These are phyloP conservation scores for Dromiciops gliroides DNA, from an alignment of 2,113 vertebrate genomes.

Conservation along the genomic window DNA sequence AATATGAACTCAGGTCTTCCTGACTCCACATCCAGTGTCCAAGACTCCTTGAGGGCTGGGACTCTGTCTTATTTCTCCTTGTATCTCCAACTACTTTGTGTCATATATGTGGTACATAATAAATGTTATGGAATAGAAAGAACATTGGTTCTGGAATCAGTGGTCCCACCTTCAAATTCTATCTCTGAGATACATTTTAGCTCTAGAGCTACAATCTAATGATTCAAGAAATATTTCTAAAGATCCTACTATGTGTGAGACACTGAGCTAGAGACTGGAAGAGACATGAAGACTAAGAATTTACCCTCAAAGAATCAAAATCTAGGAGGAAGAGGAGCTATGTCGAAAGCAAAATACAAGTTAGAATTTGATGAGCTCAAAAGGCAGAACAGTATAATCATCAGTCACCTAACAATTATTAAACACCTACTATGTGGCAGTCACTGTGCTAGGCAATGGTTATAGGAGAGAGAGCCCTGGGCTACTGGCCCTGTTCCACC, in stretches of 20 bases:
- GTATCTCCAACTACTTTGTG: neutral
- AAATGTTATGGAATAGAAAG: neutral
- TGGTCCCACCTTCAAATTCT: neutral
- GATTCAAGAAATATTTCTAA: neutral
- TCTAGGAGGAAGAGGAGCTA: neutral
- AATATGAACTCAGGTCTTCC: neutral
- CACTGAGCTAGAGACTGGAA: neutral
- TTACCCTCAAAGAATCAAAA: neutral
- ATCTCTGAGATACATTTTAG: neutral
- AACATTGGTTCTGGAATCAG: neutral
- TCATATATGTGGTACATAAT: neutral
- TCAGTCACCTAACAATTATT: neutral
- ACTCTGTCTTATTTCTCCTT: neutral
- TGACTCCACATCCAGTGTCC: neutral
- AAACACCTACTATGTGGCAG: neutral
- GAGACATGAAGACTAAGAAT: neutral
- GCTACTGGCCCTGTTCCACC: neutral
- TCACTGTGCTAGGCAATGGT: neutral
- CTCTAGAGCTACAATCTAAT: neutral
- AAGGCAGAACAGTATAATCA: neutral
- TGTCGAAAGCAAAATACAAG: neutral
- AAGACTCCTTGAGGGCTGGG: neutral
- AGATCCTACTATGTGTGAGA: neutral
- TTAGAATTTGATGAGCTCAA: neutral
- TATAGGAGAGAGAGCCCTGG: neutral